These are phyloP conservation scores for Ochropleura leucogaster DNA, from an alignment of 2,888 invertebrate genomes.

Conservation along the genomic window DNA sequence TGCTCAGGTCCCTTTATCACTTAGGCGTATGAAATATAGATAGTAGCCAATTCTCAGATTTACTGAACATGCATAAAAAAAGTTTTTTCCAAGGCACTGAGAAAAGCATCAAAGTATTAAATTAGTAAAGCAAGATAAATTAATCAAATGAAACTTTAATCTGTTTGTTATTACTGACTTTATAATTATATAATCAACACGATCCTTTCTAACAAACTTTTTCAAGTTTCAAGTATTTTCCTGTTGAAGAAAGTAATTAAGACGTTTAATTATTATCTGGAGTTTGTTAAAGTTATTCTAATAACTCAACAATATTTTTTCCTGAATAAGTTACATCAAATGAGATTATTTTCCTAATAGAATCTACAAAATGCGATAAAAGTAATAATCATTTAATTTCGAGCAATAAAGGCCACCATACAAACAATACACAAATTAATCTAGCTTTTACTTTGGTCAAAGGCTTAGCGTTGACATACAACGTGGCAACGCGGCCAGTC, in stretches of 20 bases:
- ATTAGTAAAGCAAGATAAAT: not conserved
- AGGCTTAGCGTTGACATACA: no score
- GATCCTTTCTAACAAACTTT: conserved; percentile 18
- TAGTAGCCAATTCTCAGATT: no score
- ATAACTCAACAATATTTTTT: conserved; percentile 20
- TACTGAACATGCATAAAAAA: no score
- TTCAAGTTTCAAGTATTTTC: conserved; percentile 33
- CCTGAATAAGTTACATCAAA: not conserved
- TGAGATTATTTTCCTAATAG: not conserved
- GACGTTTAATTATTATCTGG: conserved; percentile 36
- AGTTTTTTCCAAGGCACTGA: not conserved
- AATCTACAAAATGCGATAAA: no score
- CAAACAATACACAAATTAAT: no score
- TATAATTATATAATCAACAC: conserved; percentile 34
- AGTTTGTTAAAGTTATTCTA: conserved; percentile 26
- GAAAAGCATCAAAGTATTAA: not conserved
- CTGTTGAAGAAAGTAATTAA: conserved; percentile 36
- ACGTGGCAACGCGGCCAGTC: no score
- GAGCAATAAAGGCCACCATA: no score
- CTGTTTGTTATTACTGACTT: conserved; percentile 1
- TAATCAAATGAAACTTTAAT: not conserved
- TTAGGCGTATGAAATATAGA: no score
- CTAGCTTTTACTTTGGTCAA: no score
- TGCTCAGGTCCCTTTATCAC: no score
- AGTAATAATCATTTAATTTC: no score